Base-by-base conservation (phyloP, 2,888 invertebrate genomes). In the Metalampra italica region DNA sequence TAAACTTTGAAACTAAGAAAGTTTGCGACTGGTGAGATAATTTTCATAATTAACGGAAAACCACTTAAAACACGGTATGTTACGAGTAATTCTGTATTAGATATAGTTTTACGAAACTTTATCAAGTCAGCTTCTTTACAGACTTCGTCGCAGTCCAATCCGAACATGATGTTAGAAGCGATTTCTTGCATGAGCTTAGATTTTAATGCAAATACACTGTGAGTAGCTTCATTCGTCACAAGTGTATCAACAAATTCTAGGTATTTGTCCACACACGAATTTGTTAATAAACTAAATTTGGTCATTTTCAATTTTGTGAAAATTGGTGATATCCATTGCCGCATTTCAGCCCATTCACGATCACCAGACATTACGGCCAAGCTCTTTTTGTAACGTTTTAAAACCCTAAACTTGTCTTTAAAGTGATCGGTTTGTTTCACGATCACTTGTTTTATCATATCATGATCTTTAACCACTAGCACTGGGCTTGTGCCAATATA, bases 381-480 rank as follows among this genome's bases (percentile, higher is more conserved):
- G 7, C 39, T 14, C 13, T 14, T 14, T 11, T 9, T 39, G 15
- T 14, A 39, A 7, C 15, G 9, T 1, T 39, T 11, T 22, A 22
- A 22, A 22, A 22, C 2, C 2, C 5, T 22, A 2, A 22, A 22
- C 22, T 5, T 22, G 5, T 22, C 5, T 14, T 34, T 11, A 12
- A 47, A 47, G 12, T 15, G 12, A 9, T 34, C 36, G 9, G 42
- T 12, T 29, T 47, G 29, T n/a, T 9, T 42, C 4, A 47, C 32
- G 3, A 34, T 32, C 1, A 47, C 46, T 29, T 29, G 22, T 36
- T 47, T 47, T n/a, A 47, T 42, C 22, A 42, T 42, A 8, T 29
- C 46, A 15, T 34, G 36, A 12, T 47, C 46, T 42, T 34, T 47
- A n/a, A 47, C 1, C 5, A 47, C 9, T 7, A 47, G 36, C 0